These are phyloP conservation scores for Drosophila nr. perissopoda DNA, from an alignment of 2,888 invertebrate genomes.

Conservation along the genomic window DNA sequence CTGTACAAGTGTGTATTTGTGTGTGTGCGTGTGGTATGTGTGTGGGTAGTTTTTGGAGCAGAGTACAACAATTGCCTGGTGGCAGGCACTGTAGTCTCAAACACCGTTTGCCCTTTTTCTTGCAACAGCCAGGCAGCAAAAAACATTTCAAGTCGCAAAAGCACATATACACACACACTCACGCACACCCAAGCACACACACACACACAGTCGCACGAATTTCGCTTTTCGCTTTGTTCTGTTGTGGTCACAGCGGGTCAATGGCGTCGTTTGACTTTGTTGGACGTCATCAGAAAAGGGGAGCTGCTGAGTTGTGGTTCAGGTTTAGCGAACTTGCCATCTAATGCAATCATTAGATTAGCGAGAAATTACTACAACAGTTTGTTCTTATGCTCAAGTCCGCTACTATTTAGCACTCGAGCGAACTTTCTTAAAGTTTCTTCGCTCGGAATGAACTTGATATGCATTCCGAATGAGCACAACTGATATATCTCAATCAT, in stretches of 20 bases:
- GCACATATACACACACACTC: conserved; percentile 8
- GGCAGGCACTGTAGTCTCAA: conserved; percentile 21
- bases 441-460: background rate
- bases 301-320: conserved; percentile 5
- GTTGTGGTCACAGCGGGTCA: conserved; percentile 64
- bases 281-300: conserved; percentile 9
- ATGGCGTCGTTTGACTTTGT: conserved; percentile 63
- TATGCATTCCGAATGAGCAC: conserved; percentile 15
- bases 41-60: conserved; percentile 26
- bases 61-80: conserved; percentile 8
- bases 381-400: conserved; percentile 19
- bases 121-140: conserved; percentile 23
- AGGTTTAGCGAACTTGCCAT: conserved; percentile 32
- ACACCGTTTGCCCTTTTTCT: conserved; percentile 46
- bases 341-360: conserved; percentile 51
- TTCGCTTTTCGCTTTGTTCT: conserved; percentile 33
- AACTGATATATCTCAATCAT: background rate
- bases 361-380: conserved; percentile 31
- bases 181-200: background rate
- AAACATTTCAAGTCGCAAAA: conserved; percentile 39
- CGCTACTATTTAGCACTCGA: conserved; percentile 15
- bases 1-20: background rate
- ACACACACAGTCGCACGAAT: conserved; percentile 1
- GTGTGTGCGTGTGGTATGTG: background rate
- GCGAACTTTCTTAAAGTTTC: conserved; percentile 14